These are phyloP conservation scores for Sanderia malayensis DNA, from an alignment of 30 jellyfish, hydroid and myxozoan genomes.

Conservation along the genomic window DNA sequence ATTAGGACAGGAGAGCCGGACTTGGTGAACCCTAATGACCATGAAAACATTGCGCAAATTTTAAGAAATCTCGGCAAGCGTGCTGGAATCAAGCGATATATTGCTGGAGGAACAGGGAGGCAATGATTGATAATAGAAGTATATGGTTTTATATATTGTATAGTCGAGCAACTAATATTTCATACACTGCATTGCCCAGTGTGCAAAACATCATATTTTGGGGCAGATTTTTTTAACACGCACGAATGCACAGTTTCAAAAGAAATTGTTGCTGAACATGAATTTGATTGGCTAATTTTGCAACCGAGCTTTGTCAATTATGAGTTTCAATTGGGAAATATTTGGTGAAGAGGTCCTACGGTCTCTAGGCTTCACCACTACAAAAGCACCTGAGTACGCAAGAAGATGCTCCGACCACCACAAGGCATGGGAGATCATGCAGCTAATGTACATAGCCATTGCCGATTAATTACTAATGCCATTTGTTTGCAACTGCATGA, in stretches of 20 bases:
- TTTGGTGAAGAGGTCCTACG: background rate
- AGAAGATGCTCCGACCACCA: background rate
- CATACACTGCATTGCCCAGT: conserved; percentile 10
- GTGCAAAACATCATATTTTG: background rate
- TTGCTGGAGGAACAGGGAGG: conserved; percentile 3
- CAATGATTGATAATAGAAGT: conserved; percentile 16
- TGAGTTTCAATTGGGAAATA: background rate
- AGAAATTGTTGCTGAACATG: conserved; percentile 6
- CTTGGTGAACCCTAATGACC: conserved; percentile 13
- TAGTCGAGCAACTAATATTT: conserved; percentile 16
- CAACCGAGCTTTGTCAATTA: too few species aligned
- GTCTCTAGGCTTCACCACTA: background rate
- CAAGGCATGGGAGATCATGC: background rate
- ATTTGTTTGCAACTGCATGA: background rate
- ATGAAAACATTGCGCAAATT: background rate
- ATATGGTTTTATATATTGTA: conserved; percentile 9
- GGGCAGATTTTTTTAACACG: background rate
- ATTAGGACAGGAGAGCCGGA: conserved; percentile 53
- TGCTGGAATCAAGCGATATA: conserved; percentile 31
- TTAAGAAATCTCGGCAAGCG: conserved; percentile 25
- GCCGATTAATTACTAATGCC: background rate
- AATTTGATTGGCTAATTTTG: conserved; percentile 33
- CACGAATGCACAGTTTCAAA: background rate
- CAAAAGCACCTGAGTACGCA: background rate
- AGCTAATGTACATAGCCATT: background rate